Conservation (phyloP, 2,113 vertebrate genomes). For the Oryzias celebensis region DNA sequence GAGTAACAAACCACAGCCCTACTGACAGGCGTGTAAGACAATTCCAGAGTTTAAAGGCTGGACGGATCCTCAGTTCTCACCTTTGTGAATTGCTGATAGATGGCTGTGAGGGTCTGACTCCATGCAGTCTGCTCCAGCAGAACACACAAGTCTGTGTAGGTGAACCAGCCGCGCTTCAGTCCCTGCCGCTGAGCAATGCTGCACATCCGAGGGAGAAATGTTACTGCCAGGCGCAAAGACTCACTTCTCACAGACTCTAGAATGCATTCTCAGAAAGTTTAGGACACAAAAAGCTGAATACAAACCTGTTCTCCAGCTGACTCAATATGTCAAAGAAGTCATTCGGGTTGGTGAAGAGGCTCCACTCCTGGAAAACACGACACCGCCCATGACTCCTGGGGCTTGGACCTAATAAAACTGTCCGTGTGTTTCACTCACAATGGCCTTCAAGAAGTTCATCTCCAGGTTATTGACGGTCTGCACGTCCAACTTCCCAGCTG, state of each 20-base stretch:
- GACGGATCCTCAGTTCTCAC: constrained; percentile 61
- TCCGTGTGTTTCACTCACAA: constrained; percentile 76
- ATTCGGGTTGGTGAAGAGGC: constrained; percentile 86
- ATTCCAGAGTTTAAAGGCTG: no score
- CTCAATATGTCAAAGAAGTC: constrained; percentile 89
- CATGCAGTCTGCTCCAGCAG: constrained; percentile 89
- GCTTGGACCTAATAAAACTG: background rate
- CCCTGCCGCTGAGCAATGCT: constrained; percentile 93
- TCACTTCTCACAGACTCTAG: no score
- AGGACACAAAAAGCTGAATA: constrained; percentile 17
- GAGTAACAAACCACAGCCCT: no score
- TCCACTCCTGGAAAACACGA: constrained; percentile 84
- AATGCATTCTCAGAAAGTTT: no score
- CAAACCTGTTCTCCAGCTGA: constrained; percentile 89
- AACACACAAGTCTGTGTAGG: constrained; percentile 94
- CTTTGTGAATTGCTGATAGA: constrained; percentile 91
- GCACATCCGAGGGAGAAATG: constrained; percentile 5
- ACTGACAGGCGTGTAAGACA: no score
- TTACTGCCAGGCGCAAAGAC: background rate
- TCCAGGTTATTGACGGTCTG: constrained; percentile 94
- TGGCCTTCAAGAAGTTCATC: constrained; percentile 93
- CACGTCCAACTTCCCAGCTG: constrained; percentile 91
- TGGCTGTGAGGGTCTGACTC: constrained; percentile 83
- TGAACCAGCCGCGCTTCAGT: constrained; percentile 92
- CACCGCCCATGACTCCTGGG: background rate